Evolutionary conservation across 2,113 vertebrate genomes (phyloP), one percentile per base, ranked within the genome.

Genomic region (Amblyopsis rosae): DNA sequence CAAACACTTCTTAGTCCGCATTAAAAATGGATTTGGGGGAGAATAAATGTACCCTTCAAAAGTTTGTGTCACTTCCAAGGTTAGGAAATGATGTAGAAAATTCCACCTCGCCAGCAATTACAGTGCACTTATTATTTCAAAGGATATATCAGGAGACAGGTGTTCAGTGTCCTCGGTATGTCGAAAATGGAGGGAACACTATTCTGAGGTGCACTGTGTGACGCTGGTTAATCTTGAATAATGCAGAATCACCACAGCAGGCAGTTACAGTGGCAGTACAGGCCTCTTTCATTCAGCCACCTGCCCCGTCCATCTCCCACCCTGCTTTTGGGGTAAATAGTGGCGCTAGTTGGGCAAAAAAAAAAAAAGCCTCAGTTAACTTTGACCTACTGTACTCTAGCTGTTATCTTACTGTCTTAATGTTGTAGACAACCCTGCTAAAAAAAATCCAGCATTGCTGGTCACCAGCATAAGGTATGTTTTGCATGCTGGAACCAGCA

Each of bases 21-120:
- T 92, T 91, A 93, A 91, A 93, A 90, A 90, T 91, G 81, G 83
- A 92, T 90, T 89, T 77, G 68, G 67, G 82, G 79, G 81, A 74
- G 83, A 82, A 86, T 84, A 89, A 89, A 89, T 86, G 87, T 74
- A 88, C 85, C 83, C 87, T 65, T 85, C 82, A 73, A 89, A 93
- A 92, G 89, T 93, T 90, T 90, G 86, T 91, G 89, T 92, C 87
- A 88, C 84, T 91, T 88, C 87, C 57, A 85, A 89, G 86, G 91
- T 91, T 83, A 87, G 89, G 86, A 90, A 90, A 84, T 86, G 89
- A 90, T 84, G 88, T 84, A 84, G 83, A 79, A 90, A 92, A 91
- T 88, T 70, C 76, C 82, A 83, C 83, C 88, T 88, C 83, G 76
- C 82, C 70, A 33, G 91, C 89, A 92, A 93, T 93, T 94, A 93